Percentiles rank a stretch among this genome's conserved stretches.
phyloP scores from a whole-genome alignment of 2,113 vertebrate species.

The Hemiscyllium ocellatum region DNA sequence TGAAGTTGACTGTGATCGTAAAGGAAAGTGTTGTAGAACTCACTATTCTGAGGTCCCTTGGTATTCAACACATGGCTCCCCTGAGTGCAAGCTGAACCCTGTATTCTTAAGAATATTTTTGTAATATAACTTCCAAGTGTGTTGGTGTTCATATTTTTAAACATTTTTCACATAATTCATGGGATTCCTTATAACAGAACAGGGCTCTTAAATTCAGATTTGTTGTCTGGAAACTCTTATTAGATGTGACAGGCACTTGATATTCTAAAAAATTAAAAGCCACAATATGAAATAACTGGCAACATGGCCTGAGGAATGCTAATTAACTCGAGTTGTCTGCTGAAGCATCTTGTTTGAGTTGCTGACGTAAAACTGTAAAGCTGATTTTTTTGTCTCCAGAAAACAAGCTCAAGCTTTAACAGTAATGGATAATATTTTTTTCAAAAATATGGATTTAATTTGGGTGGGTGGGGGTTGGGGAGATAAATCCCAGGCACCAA shows the following conservation, averaged over 20 bases:
- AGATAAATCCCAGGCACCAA: background rate
- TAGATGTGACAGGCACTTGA: background rate
- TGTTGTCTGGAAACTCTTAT: background rate
- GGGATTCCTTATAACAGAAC: background rate
- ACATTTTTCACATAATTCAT: conserved; percentile 24
- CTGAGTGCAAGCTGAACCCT: conserved; percentile 49
- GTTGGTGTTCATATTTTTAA: conserved; percentile 29
- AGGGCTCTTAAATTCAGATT: conserved; percentile 36
- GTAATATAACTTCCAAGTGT: conserved; percentile 15
- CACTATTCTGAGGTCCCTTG: conserved; percentile 56
- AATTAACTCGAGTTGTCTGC: background rate
- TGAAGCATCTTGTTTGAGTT: background rate
- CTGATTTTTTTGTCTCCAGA: conserved; percentile 7
- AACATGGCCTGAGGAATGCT: conserved; percentile 13
- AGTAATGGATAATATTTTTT: background rate
- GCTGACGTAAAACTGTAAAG: background rate
- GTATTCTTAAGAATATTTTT: conserved; percentile 32
- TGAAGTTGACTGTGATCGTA: conserved; percentile 21
- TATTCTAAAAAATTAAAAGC: background rate
- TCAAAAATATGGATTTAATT: background rate
- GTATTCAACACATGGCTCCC: conserved; percentile 54
- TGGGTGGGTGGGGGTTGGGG: background rate
- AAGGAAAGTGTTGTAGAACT: conserved; percentile 43
- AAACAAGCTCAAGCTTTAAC: background rate
- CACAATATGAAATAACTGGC: background rate